Evolutionary conservation across 2,113 vertebrate genomes (phyloP).

Genomic region (Campylomormyrus tamandua): DNA sequence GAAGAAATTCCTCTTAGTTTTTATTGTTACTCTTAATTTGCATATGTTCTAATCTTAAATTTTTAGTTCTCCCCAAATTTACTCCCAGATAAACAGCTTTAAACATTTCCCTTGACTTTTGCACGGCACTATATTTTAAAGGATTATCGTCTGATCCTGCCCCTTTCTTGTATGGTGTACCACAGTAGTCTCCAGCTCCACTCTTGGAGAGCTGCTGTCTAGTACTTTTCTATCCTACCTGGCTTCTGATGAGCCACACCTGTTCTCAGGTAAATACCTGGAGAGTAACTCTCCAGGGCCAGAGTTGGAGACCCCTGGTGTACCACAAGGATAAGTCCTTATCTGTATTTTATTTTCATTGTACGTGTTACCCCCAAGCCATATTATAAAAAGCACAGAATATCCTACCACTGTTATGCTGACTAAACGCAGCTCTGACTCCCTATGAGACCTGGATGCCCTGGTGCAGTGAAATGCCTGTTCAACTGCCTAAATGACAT

Average conservation of each 20-base stretch:
- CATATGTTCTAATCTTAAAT: not conserved
- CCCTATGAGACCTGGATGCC: not conserved
- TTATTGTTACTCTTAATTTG: not conserved
- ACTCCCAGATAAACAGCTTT: not conserved
- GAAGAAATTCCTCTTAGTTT: not conserved
- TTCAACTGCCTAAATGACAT: not conserved
- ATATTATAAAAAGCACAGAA: not conserved
- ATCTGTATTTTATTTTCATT: not conserved
- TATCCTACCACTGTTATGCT: not conserved
- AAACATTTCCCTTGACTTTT: not conserved
- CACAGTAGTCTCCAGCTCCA: not conserved
- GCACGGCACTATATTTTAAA: not conserved
- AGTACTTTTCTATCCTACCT: too few relatives aligned
- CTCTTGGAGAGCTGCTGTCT: too few relatives aligned
- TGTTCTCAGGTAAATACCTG: too few relatives aligned
- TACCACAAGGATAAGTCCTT: not conserved
- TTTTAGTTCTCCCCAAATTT: not conserved
- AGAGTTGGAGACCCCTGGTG: not conserved
- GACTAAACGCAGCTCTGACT: not conserved
- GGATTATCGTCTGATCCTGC: too few relatives aligned
- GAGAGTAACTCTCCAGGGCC: too few relatives aligned
- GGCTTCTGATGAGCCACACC: too few relatives aligned
- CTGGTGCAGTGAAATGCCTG: not conserved
- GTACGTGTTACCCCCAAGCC: not conserved
- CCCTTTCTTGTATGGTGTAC: not conserved